Percentiles rank a stretch among this genome's conserved stretches.
Evolutionary conservation across 2,888 invertebrate genomes (phyloP).

Genomic region (Ochropleura plecta): DNA sequence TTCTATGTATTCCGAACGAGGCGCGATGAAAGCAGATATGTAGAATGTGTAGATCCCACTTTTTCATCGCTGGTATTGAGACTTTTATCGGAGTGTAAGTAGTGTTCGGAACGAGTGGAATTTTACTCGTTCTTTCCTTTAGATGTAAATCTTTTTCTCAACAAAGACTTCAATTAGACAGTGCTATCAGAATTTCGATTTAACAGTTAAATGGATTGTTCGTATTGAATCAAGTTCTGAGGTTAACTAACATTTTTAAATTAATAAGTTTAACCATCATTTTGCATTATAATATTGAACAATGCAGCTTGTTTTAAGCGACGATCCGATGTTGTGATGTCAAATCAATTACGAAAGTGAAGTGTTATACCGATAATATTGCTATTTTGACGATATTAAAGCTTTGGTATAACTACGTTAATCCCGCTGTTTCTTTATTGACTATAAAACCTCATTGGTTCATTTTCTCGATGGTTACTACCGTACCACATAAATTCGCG

Average conservation of each 20-base stretch:
- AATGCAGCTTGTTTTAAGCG: background rate
- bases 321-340: background rate
- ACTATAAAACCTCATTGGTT: constrained; percentile 45
- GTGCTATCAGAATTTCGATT: constrained; percentile 28
- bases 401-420: constrained; percentile 28
- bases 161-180: constrained; percentile 45
- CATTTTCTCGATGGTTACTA: constrained; percentile 24
- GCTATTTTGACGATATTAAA: constrained; percentile 17
- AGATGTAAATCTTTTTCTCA: constrained; percentile 25
- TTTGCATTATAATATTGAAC: background rate
- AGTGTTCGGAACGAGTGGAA: constrained; percentile 5
- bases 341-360: constrained; percentile 17
- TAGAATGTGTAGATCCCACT: constrained; percentile 9
- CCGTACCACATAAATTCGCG: constrained; percentile 4
- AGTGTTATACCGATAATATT: constrained; percentile 14
- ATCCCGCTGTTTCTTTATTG: constrained; percentile 35
- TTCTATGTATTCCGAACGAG: constrained; percentile 20
- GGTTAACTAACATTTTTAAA: constrained; percentile 17
- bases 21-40: constrained; percentile 23
- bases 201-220: constrained; percentile 31
- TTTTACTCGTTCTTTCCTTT: background rate
- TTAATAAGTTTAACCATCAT: background rate
- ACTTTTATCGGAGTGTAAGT: constrained; percentile 20
- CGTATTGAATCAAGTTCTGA: constrained; percentile 19
- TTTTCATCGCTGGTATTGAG: constrained; percentile 34